Conservation (phyloP, 2,113 vertebrate genomes). For the Sinocyclocheilus grahami region DNA sequence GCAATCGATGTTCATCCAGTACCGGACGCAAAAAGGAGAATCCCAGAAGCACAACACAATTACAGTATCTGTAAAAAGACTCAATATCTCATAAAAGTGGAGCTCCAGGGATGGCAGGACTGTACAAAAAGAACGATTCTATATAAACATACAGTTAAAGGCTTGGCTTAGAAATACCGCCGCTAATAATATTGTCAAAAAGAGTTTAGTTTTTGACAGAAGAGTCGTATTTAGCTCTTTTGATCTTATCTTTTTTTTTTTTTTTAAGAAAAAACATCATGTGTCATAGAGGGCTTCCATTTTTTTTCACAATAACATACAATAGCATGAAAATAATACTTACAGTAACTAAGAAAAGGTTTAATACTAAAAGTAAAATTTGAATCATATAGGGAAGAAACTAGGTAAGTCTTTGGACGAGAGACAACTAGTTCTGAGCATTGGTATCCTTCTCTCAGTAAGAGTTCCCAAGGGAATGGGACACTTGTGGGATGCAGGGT, state of each 20-base stretch:
- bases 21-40: conserved; percentile 63
- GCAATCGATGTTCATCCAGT: conserved; percentile 72
- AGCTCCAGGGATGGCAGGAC: conserved; percentile 57
- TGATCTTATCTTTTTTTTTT: conserved; percentile 50
- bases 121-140: conserved; percentile 48
- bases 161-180: conserved; percentile 59
- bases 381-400: conserved; percentile 8
- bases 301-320: too few relatives aligned
- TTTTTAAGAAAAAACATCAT: too few relatives aligned
- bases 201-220: conserved; percentile 66
- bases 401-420: neutral
- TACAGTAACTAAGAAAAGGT: neutral
- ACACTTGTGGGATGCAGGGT: neutral
- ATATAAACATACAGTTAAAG: conserved; percentile 52
- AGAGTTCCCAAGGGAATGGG: conserved; percentile 11
- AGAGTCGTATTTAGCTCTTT: conserved; percentile 67
- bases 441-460: neutral
- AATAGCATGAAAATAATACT: conserved; percentile 28
- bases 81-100: conserved; percentile 64
- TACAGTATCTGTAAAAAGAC: conserved; percentile 60
- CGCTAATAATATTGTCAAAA: conserved; percentile 19
- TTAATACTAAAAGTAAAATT: neutral
- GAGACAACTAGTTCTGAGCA: neutral
- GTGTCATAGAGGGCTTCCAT: too few relatives aligned
- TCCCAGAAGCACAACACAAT: conserved; percentile 57